A percentile compares a stretch with the other conserved stretches of the same genome.
phyloP scores from a whole-genome alignment of 64 coral and sea anemone species.

The Anthopleura sola region DNA sequence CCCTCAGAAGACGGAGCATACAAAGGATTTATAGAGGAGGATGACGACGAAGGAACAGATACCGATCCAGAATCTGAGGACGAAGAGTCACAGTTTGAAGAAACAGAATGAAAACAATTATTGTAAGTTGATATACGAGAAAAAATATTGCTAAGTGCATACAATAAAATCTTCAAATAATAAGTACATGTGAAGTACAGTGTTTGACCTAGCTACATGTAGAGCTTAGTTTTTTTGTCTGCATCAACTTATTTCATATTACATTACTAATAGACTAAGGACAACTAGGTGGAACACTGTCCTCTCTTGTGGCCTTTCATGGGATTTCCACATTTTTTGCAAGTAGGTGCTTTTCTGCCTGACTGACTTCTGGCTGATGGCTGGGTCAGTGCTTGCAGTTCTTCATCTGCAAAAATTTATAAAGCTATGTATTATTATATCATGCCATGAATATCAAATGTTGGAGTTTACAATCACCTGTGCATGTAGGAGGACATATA shows the following conservation, averaged over 20 bases:
- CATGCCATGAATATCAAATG: too few species aligned
- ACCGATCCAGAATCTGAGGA: neutral
- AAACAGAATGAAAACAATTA: neutral
- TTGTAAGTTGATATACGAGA: too few species aligned
- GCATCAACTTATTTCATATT: too few species aligned
- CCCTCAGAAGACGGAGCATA: constrained; percentile 34
- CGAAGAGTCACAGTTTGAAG: neutral
- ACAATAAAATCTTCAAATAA: too few species aligned
- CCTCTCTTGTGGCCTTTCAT: neutral
- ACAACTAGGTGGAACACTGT: too few species aligned
- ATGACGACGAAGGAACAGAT: neutral
- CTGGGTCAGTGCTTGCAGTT: neutral
- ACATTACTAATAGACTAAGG: neutral
- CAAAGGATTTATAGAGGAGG: constrained; percentile 39
- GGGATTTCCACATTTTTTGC: neutral
- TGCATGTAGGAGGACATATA: constrained; percentile 25
- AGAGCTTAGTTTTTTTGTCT: too few species aligned
- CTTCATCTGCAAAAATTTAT: neutral
- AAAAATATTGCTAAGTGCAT: too few species aligned
- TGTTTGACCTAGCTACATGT: too few species aligned
- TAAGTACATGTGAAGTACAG: too few species aligned
- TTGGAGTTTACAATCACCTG: neutral
- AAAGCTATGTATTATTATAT: too few species aligned
- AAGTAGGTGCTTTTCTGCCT: neutral
- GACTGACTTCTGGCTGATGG: neutral